Conservation (phyloP, 2,888 invertebrate species). For the Drosophila robusta region DNA sequence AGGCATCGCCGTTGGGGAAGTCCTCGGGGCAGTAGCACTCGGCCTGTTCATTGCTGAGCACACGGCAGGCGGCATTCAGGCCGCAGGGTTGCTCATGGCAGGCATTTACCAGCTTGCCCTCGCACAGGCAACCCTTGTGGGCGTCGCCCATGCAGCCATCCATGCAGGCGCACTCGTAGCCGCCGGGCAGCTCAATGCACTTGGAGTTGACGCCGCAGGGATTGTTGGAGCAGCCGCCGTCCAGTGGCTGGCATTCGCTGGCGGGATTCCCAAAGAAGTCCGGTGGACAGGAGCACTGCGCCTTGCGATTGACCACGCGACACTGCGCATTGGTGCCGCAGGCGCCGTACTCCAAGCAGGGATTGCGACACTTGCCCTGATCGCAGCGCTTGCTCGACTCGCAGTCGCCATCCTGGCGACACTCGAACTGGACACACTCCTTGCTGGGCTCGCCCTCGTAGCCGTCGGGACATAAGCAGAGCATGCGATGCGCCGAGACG, state of each 20-base stretch:
- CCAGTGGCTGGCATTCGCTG: slow-evolving; percentile 89
- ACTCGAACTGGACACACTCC: slow-evolving; percentile 91
- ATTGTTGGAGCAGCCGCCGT: slow-evolving; percentile 90
- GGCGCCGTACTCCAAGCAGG: slow-evolving; percentile 90
- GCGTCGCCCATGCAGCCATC: slow-evolving; percentile 93
- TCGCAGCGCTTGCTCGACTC: slow-evolving; percentile 91
- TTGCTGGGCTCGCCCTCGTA: slow-evolving; percentile 92
- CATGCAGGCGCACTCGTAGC: slow-evolving; percentile 92
- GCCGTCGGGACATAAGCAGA: slow-evolving; percentile 95
- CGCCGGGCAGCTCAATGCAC: slow-evolving; percentile 91
- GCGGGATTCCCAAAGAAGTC: slow-evolving; percentile 90
- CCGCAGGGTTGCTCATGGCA: slow-evolving; percentile 93
- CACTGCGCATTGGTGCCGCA: slow-evolving; percentile 95
- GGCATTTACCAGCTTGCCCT: slow-evolving; percentile 88
- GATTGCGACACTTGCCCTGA: slow-evolving; percentile 91
- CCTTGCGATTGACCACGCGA: slow-evolving; percentile 90
- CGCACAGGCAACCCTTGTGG: slow-evolving; percentile 92
- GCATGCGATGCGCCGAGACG: slow-evolving; percentile 91
- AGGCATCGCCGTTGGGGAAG: slow-evolving; percentile 93
- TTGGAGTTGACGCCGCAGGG: slow-evolving; percentile 94
- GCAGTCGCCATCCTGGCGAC: slow-evolving; percentile 91
- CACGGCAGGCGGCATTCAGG: slow-evolving; percentile 92
- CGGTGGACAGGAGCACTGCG: slow-evolving; percentile 92
- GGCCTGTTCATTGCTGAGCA: slow-evolving; percentile 88
- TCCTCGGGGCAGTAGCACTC: slow-evolving; percentile 94